Base-by-base conservation (phyloP, 2,888 invertebrate species). In the Pecten maximus region DNA sequence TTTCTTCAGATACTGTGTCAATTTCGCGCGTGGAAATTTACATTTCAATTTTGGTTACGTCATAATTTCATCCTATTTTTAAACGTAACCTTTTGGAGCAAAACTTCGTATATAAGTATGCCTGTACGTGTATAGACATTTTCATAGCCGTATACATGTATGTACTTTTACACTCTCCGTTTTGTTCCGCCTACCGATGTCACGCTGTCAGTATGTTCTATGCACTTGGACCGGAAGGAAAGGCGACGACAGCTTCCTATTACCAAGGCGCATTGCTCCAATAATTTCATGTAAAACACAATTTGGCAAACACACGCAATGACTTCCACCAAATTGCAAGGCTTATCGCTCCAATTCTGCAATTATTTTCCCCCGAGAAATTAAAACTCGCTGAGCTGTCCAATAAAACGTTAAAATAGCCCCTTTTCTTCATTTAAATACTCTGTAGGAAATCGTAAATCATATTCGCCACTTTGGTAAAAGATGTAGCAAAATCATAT, bases 231-330 rank as follows among this genome's bases (percentile, higher is more conserved):
- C 23, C 19, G 74, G 74, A 74, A 74, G 74, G 35, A 74, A 74
- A 12, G 35, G 6, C 8, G 74, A 28, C 74, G 74, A 74, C 74
- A 74, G 4, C 12, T 74, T 74, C n/a, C 54, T 54, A 54, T 74
- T 74, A 74, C 74, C 10, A 74, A 74, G 35, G 74, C 28, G 35
- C 74, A 74, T 74, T 35, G 74, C 28, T 74, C 15, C 74, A 28
- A 74, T 74, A 74, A 74, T 74, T 74, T 74, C 74, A 74, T 35
- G 74, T 28, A 74, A 74, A 74, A 28, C 74, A 74, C 74, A 74
- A 74, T 74, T 74, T 74, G 74, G 74, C 74, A 74, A 74, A 74
- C 74, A 74, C 74, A 74, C 74, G 74, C 74, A 35, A 74, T 28
- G 28, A 74, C 23, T 74, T 74, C 74, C 35, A 74, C 35, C 35